Evolutionary conservation across 1,140 invertebrate species (phyloP).

Genomic region (Eurosta solidaginis): DNA sequence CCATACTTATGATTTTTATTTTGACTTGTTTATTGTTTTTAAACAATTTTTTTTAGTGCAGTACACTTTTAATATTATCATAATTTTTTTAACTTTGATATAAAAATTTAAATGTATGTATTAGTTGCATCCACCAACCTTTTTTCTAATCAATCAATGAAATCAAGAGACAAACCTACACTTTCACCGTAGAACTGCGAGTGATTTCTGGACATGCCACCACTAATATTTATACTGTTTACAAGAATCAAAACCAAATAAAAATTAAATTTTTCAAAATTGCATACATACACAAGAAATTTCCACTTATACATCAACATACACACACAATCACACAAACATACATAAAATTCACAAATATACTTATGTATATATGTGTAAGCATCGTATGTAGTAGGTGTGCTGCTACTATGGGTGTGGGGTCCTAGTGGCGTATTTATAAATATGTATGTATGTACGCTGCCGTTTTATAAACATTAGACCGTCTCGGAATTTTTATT

Average conservation of each 20-base stretch:
- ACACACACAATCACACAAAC: slow-evolving; percentile 11
- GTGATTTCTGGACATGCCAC: slow-evolving; percentile 55
- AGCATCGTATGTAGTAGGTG: slow-evolving; percentile 16
- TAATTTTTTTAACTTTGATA: background rate
- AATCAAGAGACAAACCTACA: slow-evolving; percentile 29
- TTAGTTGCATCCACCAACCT: background rate
- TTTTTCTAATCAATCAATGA: slow-evolving; percentile 25
- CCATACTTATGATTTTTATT: no score
- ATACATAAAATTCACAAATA: background rate
- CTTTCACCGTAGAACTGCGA: slow-evolving; percentile 59
- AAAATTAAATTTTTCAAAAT: slow-evolving; percentile 28
- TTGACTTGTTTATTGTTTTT: no score
- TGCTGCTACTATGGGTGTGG: slow-evolving; percentile 16
- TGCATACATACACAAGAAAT: background rate
- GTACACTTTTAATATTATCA: background rate
- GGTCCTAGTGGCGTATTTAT: background rate
- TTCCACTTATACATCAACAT: background rate
- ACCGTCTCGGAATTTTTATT: no score
- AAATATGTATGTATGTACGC: no score
- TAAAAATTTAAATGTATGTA: background rate
- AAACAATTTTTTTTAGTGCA: no score
- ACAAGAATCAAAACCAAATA: slow-evolving; percentile 31
- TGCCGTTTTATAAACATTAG: no score
- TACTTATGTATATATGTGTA: background rate
- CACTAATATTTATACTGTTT: slow-evolving; percentile 60